A percentile compares a stretch with the other conserved stretches of the same genome.
These are phyloP conservation scores for Caenorhabditis brenneri DNA, from an alignment of 1,140 invertebrate species.

Conservation along the genomic window DNA sequence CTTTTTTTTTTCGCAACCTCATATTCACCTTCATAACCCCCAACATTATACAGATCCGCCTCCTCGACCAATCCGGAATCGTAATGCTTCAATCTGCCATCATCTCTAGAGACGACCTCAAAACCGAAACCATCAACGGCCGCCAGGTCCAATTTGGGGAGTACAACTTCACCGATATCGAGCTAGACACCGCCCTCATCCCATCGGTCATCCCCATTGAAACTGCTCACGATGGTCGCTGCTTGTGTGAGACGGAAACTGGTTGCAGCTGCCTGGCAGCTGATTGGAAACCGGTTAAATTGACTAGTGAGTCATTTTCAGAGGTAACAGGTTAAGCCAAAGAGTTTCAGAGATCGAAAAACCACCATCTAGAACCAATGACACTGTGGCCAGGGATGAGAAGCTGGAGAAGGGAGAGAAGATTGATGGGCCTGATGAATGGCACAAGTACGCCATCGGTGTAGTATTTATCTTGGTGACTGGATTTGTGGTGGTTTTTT, in stretches of 20 bases:
- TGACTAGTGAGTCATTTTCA: constrained; percentile 58
- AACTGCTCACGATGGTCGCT: constrained; percentile 64
- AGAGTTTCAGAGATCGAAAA: constrained; percentile 28
- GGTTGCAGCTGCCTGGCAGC: constrained; percentile 70
- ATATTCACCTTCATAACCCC: not conserved
- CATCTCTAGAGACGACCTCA: constrained; percentile 59
- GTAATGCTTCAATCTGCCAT: constrained; percentile 59
- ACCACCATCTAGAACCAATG: not conserved
- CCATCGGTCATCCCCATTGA: constrained; percentile 70
- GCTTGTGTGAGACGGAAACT: constrained; percentile 66
- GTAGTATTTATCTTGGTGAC: not conserved
- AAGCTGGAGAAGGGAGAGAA: not conserved
- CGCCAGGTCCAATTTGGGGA: constrained; percentile 61
- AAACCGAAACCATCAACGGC: constrained; percentile 59
- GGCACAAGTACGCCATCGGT: not conserved
- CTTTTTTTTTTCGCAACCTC: too few relatives aligned
- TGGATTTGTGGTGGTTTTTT: not conserved
- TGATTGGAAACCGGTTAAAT: constrained; percentile 61
- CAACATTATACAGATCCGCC: constrained; percentile 59
- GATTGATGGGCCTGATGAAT: not conserved
- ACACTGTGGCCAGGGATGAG: not conserved
- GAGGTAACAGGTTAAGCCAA: not conserved
- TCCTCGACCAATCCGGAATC: constrained; percentile 63
- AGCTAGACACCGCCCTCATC: constrained; percentile 65
- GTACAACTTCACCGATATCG: constrained; percentile 67